Base-by-base conservation (phyloP, 2,113 vertebrate species). In the Pteropus alecto region DNA sequence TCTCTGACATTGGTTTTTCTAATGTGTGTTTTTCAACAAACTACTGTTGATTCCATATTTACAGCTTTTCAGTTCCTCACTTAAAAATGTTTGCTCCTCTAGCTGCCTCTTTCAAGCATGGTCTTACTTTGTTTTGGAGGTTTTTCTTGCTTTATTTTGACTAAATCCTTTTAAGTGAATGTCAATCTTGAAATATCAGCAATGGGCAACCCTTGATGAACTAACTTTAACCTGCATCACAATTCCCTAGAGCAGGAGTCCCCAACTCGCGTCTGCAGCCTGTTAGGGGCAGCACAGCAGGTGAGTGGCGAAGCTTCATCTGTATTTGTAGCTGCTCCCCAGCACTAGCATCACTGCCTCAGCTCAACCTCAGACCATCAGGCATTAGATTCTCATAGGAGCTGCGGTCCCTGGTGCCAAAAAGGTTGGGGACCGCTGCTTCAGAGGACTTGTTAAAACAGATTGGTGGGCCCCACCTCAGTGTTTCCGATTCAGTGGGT, bases 131-230 rank as follows among this genome's bases (percentile, higher is more conserved):
- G 58, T 68, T 90, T 67, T 60, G 38, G 61, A 90, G 33, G 14
- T 48, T 60, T 87, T 85, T 77, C 70, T 90, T 86, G 43, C 60
- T 68, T 85, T 86, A 43, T 91, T 86, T 79, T 92, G 73, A 56
- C 54, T 43, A 71, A 86, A 79, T 68, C 88, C 22, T 71, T 90
- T 77, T 30, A 77, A 13, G 63, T 95, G 88, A 81, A 35, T 19
- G 13, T 92, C 35, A 81, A 13, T 46, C 65, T 95, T 92, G 87
- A 95, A 87, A 87, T 92, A 43, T 56, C 46, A 30, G 30, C 13
- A n/a, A 11, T 65, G 60, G 65, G 43, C 21, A 79, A 51, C 46
- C 12, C 28, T 85, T 85, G 51, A 73, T 63, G 67, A 92, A 73
- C 58, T 48, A 83, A 65, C 74, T 79, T 83, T 65, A 92, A 85